Conservation (phyloP, 2,888 invertebrate genomes). For the Luffia ferchaultella region DNA sequence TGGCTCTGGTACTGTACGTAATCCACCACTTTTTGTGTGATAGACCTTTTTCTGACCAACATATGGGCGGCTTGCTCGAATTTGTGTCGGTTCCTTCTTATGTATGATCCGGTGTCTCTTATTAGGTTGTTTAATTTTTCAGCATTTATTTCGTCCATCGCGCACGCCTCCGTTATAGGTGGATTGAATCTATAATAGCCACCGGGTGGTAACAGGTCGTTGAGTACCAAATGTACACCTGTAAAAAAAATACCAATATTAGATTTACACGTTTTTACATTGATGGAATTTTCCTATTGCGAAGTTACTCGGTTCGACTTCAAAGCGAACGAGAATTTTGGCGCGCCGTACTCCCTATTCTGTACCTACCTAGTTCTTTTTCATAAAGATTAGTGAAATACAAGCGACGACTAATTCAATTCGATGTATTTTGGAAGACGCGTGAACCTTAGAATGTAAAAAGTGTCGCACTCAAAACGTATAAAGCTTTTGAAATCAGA, state of each 20-base stretch:
- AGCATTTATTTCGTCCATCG: slow-evolving; percentile 82
- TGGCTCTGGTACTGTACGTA: slow-evolving; percentile 24
- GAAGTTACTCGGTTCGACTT: no score
- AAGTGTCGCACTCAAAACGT: no score
- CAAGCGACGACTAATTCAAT: no score
- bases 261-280: no score
- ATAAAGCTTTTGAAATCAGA: no score
- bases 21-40: slow-evolving; percentile 29
- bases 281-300: no score
- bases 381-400: no score
- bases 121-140: slow-evolving; percentile 75
- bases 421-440: no score
- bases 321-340: no score
- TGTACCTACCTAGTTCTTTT: no score
- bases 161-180: slow-evolving; percentile 79
- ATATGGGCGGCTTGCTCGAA: slow-evolving; percentile 68
- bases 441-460: no score
- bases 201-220: slow-evolving; percentile 76
- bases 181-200: slow-evolving; percentile 90
- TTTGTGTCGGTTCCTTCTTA: slow-evolving; percentile 82
- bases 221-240: slow-evolving; percentile 81
- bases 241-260: slow-evolving; percentile 23
- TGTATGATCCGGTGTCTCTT: slow-evolving; percentile 80
- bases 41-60: slow-evolving; percentile 26
- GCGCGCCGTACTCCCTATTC: no score